phyloP scores from a whole-genome alignment of 2,113 vertebrate genomes.

The Crotalus viridis region DNA sequence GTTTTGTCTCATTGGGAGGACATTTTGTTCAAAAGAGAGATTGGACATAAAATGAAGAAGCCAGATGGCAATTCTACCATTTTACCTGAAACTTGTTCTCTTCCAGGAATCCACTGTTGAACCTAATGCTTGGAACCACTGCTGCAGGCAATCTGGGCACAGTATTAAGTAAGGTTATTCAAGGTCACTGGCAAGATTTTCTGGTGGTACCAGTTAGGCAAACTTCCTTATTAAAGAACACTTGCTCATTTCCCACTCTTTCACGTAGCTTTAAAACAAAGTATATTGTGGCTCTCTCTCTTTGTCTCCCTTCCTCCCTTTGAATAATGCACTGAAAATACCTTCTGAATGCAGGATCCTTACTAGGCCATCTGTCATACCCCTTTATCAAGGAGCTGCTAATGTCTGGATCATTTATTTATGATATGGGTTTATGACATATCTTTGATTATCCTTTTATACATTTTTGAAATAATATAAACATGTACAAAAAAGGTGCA shows the following conservation, averaged over 20 bases:
- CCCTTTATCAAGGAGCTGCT: not conserved
- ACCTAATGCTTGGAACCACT: not conserved
- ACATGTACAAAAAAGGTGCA: not conserved
- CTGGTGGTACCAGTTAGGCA: conserved; percentile 6
- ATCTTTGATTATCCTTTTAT: not conserved
- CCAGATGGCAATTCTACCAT: not conserved
- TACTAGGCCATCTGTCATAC: not conserved
- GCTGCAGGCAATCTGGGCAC: not conserved
- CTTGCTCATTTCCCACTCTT: not conserved
- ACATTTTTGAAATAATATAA: not conserved
- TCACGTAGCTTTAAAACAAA: conserved; percentile 32
- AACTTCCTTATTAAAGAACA: not conserved
- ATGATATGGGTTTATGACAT: not conserved
- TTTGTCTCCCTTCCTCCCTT: not conserved
- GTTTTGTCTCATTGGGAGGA: not conserved
- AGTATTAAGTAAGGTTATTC: not conserved
- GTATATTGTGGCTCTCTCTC: not conserved
- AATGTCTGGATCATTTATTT: not conserved
- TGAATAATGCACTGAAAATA: not conserved
- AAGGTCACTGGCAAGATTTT: conserved; percentile 13
- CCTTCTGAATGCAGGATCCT: not conserved
- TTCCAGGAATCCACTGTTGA: conserved; percentile 5
- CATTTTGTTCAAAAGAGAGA: not conserved
- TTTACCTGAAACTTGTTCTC: not conserved
- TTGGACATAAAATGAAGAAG: conserved; percentile 5